Base-by-base conservation (phyloP, 2,888 invertebrate species). In the Nemotelus nigrinus region DNA sequence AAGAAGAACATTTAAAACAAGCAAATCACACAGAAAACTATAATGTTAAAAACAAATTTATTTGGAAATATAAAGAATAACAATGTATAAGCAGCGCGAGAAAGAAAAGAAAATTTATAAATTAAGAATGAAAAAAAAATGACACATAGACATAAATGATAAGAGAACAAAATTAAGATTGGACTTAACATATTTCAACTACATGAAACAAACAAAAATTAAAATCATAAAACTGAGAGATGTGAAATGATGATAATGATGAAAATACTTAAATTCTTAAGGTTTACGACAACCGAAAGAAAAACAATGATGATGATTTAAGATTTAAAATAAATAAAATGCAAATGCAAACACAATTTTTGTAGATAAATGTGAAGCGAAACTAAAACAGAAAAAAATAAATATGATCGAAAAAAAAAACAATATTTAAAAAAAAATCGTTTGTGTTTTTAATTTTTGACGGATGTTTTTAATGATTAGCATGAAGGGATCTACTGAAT, bases 311-410 rank as follows among this genome's bases (percentile, higher is more conserved):
- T 25, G 25, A 25, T 25, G 25, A 25, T 25, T 25, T 72, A 60
- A 72, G 72, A 58, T 57, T 57, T 43, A 71, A 71, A 78, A 76
- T 47, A 65, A 60, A 65, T 72, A 72, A 57, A 77, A 70, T 25
- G 25, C 25, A 25, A 25, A 76, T 45, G 58, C 74, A 76, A 79
- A 77, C 67, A 77, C 71, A 80, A 80, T 79, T 80, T 80, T 80
- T 80, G 80, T 80, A 80, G 80, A 80, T 80, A 80, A 80, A 76
- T 80, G 80, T 80, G 79, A 78, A 78, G 76, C 76, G 77, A 76
- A 77, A 80, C 68, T 71, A 75, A 71, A 78, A 78, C 45, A 76
- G 76, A 78, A 79, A 77, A 80, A 75, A 77, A 80, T 77, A 79
- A 80, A 78, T 71, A 78, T 43, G 70, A 79, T 58, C 78, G 75